Base-by-base conservation (phyloP, 2,888 invertebrate species). In the Acanthacorydalis orientalis region DNA sequence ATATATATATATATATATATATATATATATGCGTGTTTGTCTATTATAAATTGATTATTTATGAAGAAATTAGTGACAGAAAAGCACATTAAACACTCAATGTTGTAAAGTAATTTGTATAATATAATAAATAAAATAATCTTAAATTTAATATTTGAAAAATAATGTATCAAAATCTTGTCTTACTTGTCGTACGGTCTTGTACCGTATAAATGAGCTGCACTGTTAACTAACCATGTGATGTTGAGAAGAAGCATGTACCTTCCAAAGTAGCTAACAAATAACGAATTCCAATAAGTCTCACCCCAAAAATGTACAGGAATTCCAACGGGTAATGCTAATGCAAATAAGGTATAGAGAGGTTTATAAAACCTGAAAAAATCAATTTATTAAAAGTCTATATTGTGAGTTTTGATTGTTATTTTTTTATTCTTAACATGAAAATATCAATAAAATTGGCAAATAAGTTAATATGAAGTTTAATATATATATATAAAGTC, bases 171-270 rank as follows among this genome's bases (percentile, higher is more conserved):
- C 2, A 23, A 23, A 23, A 23, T 6, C 46, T 47, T n/a, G n/a
- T 57, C 73, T 69, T 63, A 79, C 78, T 72, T 70, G 61, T 88
- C 84, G 60, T 83, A 89, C 1, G 88, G 87, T 59, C 76, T 76
- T 46, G 73, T 78, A 10, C 88, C 89, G 63, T 77, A 85, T 48
- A 82, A 64, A 67, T 88, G 89, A 2, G 87, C 87, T 1, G 77
- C 75, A 52, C 85, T 86, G 61, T 90, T 90, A 4, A 89, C 84
- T 4, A 77, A 66, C 87, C 87, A 90, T 0, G 88, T 87, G 2
- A 75, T 71, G 58, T 90, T 79, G n/a, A 89, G 66, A 12, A 70
- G 65, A 1, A 73, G 31, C 2, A 75, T 58, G 57, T 82, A 82
- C 12, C 85, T 73, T 16, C 73, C 59, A 50, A 82, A 64, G 52